Evolutionary conservation across 2,113 vertebrate species (phyloP).

Genomic region (Passer montanus): DNA sequence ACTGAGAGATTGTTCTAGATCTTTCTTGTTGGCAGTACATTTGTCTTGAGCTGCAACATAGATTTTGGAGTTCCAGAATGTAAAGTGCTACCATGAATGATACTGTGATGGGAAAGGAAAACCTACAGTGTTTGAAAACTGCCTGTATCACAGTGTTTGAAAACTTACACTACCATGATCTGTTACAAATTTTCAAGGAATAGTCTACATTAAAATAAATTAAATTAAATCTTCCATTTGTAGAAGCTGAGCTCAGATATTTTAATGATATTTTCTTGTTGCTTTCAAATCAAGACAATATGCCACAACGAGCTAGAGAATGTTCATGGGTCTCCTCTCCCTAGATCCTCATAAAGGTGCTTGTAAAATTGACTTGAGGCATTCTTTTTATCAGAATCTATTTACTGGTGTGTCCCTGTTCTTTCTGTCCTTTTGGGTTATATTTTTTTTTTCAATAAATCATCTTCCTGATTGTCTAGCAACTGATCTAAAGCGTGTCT

Average conservation of each 20-base stretch:
- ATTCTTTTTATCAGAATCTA: background rate
- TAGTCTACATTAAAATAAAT: background rate
- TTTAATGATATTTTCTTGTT: background rate
- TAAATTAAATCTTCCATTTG: background rate
- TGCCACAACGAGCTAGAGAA: background rate
- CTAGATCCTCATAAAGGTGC: background rate
- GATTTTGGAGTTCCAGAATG: background rate
- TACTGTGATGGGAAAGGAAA: background rate
- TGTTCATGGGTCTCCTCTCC: background rate
- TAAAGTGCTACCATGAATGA: background rate
- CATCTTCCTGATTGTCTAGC: no score
- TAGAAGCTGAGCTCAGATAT: background rate
- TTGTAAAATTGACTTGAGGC: background rate
- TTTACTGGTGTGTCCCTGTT: background rate
- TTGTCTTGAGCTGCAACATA: background rate
- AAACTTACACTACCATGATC: background rate
- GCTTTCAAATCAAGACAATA: background rate
- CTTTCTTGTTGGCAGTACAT: background rate
- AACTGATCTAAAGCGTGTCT: no score
- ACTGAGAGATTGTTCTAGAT: background rate
- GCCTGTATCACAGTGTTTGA: background rate
- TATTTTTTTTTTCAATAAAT: background rate
- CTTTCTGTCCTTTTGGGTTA: background rate
- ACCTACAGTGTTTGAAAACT: background rate
- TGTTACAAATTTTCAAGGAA: background rate